A percentile compares a stretch with the other conserved stretches of the same genome.
These are phyloP conservation scores for Decapterus maruadsi DNA, from an alignment of 2,797 vertebrate genomes.

Conservation along the genomic window DNA sequence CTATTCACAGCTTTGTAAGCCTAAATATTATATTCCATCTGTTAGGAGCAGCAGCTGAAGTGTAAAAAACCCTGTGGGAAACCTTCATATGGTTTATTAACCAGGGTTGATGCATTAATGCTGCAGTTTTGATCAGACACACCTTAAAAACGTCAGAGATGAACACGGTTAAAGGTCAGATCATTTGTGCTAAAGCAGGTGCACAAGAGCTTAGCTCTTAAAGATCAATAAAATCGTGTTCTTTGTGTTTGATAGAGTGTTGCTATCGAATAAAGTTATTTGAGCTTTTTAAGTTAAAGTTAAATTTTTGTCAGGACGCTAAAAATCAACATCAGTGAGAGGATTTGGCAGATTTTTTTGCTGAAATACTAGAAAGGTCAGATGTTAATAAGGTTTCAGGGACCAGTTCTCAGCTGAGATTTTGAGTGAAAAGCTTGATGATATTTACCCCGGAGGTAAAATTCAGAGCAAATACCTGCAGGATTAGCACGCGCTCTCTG, in stretches of 20 bases:
- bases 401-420: slow-evolving; percentile 12
- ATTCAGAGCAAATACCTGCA: slow-evolving; percentile 64
- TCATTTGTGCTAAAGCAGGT: not conserved
- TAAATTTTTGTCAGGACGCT: too few species aligned
- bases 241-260: too few species aligned
- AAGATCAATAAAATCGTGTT: too few species aligned
- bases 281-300: too few species aligned
- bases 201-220: too few species aligned
- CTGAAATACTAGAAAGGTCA: too few species aligned
- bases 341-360: too few species aligned
- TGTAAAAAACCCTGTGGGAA: not conserved
- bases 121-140: not conserved
- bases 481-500: slow-evolving; percentile 59
- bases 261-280: too few species aligned
- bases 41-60: not conserved
- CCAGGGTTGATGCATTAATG: not conserved
- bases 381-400: too few species aligned
- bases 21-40: not conserved
- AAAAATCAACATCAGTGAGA: too few species aligned
- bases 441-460: slow-evolving; percentile 55
- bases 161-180: not conserved
- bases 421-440: slow-evolving; percentile 55
- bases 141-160: not conserved
- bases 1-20: not conserved
- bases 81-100: not conserved